Evolutionary conservation across 2,888 invertebrate genomes (phyloP).

Genomic region (Caprella mutica): DNA sequence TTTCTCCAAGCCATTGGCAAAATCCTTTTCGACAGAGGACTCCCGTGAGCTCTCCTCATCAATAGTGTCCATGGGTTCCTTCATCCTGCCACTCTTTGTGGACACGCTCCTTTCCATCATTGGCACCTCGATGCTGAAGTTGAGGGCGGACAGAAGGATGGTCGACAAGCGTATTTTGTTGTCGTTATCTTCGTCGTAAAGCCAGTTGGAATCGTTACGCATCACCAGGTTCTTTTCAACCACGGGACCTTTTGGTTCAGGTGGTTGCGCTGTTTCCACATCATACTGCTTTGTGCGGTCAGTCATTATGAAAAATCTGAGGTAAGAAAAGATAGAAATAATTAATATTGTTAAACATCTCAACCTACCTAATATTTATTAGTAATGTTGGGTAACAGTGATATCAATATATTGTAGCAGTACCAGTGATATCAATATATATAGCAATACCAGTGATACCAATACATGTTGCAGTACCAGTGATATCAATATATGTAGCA

Average conservation of each 20-base stretch:
- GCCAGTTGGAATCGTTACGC: slow-evolving; percentile 28
- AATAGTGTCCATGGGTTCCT: slow-evolving; percentile 20
- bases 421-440: no score
- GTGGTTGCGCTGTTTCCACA: slow-evolving; percentile 14
- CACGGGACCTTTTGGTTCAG: slow-evolving; percentile 16
- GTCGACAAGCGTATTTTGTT: slow-evolving; percentile 27
- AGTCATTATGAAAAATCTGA: slow-evolving; percentile 23
- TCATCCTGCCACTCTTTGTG: not conserved
- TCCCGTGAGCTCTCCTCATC: slow-evolving; percentile 12
- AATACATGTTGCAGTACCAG: no score
- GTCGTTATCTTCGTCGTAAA: slow-evolving; percentile 23
- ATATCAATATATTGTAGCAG: no score
- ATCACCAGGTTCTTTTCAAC: slow-evolving; percentile 28
- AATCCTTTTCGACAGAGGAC: not conserved
- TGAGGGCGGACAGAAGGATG: slow-evolving; percentile 24
- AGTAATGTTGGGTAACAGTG: no score
- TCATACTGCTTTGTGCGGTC: slow-evolving; percentile 20
- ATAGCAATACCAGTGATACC: no score
- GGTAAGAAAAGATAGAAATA: no score
- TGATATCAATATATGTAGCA: no score
- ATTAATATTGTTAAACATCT: no score
- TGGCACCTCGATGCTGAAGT: slow-evolving; percentile 30
- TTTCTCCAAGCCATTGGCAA: no score
- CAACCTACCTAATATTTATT: no score
- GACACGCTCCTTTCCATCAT: slow-evolving; percentile 19